phyloP scores from a whole-genome alignment of 2,888 invertebrate genomes.

The Pollenia griseotomentosa region DNA sequence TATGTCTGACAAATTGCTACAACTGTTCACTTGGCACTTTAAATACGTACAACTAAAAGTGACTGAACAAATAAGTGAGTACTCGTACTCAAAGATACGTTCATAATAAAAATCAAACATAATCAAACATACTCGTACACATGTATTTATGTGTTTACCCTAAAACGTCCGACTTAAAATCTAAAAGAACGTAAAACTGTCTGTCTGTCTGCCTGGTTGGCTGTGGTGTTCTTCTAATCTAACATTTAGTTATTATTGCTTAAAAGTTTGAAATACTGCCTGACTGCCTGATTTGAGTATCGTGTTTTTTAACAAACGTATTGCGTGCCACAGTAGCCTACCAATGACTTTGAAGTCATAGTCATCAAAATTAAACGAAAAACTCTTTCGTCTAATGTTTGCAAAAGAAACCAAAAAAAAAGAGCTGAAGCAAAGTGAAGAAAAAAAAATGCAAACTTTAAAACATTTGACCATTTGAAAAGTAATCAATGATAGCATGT shows the following conservation, averaged over 20 bases:
- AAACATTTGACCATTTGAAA: constrained; percentile 50
- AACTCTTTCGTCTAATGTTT: constrained; percentile 56
- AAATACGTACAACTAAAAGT: constrained; percentile 23
- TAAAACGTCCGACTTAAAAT: constrained; percentile 31
- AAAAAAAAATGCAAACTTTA: neutral
- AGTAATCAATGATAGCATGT: constrained; percentile 44
- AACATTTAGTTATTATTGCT: constrained; percentile 61
- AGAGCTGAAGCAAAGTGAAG: neutral
- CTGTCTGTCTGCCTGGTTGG: constrained; percentile 8
- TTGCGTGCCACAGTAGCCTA: constrained; percentile 72
- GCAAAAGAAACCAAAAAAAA: neutral
- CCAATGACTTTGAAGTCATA: constrained; percentile 68
- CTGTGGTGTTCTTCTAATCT: constrained; percentile 49
- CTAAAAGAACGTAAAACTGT: constrained; percentile 23
- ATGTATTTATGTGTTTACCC: constrained; percentile 31
- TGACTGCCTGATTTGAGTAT: constrained; percentile 28
- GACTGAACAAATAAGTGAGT: neutral
- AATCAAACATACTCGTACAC: constrained; percentile 13
- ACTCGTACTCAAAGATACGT: constrained; percentile 16
- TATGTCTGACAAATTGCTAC: constrained; percentile 73
- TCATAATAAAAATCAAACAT: constrained; percentile 35
- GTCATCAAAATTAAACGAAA: constrained; percentile 66
- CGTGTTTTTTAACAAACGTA: constrained; percentile 54
- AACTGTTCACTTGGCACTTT: constrained; percentile 72
- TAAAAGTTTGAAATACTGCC: constrained; percentile 6